Base-by-base conservation (phyloP, 2,113 vertebrate genomes). In the Chlamydotis undulata region DNA sequence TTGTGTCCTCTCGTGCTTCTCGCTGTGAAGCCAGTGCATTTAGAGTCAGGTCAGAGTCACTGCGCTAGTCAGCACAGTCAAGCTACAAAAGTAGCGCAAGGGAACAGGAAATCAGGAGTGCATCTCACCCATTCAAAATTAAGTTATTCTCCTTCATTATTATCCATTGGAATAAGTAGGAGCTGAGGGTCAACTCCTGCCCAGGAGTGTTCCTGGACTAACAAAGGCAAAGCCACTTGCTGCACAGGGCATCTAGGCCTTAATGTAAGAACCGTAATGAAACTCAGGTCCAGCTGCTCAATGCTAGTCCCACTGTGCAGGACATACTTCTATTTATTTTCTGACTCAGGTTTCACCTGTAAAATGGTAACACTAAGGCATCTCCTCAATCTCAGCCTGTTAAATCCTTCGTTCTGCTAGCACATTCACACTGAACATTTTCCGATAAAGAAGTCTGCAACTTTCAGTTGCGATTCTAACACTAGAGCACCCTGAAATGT, bases 321-420 rank as follows among this genome's bases (percentile, higher is more conserved):
- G 28, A 35, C 9, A 6, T 41, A 60, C 21, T 71, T 87, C 47
- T 35, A 24, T 68, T 79, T 57, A 91, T 88, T 93, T 86, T 90
- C 60, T 85, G 17, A 29, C 69, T 95, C 64, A 49, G 71, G 74
- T 93, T 78, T 83, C 65, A 92, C 86, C 79, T 92, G 59, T 70
- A 74, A 87, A 91, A 64, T 2, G 4, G 16, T 50, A 93, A 83
- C 23, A 21, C 23, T 41, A 67, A 56, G 9, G 35, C 73, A 75
- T 35, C 17, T 69, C 33, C 55, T 84, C 39, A 49, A 2, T 25
- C 56, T 60, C 65, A 75, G 56, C 39, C 52, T 55, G 33, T 81
- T 70, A 93, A 49, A 85, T 15, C 37, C 41, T 74, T 39, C 64
- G 25, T 53, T 86, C 64, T 87, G 56, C 16, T 53, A 90, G 33